These are phyloP conservation scores for Pleuronectes platessa DNA, from an alignment of 2,113 vertebrate genomes.

Conservation along the genomic window DNA sequence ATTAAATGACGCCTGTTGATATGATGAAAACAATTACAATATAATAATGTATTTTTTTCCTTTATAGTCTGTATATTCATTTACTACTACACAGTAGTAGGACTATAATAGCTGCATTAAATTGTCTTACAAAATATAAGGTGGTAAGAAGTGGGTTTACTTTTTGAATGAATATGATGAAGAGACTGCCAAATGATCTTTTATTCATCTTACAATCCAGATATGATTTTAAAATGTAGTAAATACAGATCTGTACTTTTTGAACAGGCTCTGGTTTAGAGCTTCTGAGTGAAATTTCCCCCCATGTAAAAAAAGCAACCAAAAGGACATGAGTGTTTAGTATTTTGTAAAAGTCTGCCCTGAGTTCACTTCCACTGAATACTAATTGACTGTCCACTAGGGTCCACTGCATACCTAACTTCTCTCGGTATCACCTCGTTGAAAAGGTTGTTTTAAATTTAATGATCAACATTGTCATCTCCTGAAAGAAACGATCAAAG, in stretches of 20 bases:
- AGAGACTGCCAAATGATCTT: neutral
- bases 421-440: neutral
- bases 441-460: neutral
- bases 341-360: slow-evolving; percentile 21
- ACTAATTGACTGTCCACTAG: neutral
- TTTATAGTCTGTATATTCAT: neutral
- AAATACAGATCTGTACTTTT: neutral
- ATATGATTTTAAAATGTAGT: neutral
- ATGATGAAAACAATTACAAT: neutral
- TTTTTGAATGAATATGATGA: no score
- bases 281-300: slow-evolving; percentile 4
- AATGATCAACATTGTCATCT: neutral
- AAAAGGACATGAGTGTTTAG: slow-evolving; percentile 26
- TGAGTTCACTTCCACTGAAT: slow-evolving; percentile 35
- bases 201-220: neutral
- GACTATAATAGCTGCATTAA: neutral
- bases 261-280: slow-evolving; percentile 4
- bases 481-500: neutral
- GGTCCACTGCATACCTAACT: slow-evolving; percentile 1
- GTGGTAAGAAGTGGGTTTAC: no score
- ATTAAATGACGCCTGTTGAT: neutral
- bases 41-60: no score
- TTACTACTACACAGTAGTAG: neutral
- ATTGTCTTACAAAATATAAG: neutral
- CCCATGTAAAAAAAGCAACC: neutral